phyloP scores from a whole-genome alignment of 1,140 invertebrate genomes.

The Drosophila navojoa region DNA sequence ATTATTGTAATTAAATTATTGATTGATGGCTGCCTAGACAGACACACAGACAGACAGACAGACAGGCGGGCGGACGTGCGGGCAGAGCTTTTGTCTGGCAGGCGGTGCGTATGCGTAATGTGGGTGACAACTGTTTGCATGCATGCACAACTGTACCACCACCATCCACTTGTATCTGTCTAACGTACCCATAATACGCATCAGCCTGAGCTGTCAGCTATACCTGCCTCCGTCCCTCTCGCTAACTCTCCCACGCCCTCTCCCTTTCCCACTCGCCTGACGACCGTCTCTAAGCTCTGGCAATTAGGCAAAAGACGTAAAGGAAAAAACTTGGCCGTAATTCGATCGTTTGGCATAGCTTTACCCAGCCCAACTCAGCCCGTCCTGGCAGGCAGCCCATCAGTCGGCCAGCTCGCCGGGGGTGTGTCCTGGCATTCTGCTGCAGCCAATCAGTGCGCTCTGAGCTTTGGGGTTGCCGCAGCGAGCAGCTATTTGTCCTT shows the following conservation, averaged over 20 bases:
- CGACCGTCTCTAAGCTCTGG: constrained; percentile 12
- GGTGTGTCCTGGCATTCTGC: constrained; percentile 51
- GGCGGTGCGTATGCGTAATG: constrained; percentile 41
- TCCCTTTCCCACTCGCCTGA: not conserved
- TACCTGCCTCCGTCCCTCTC: not conserved
- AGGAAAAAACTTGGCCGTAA: constrained; percentile 69
- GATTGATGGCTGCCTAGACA: constrained; percentile 48
- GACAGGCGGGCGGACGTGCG: not conserved
- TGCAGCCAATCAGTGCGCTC: constrained; percentile 44
- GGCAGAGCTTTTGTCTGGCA: not conserved
- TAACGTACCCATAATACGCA: constrained; percentile 34
- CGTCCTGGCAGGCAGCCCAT: constrained; percentile 1
- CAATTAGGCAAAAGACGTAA: constrained; percentile 43
- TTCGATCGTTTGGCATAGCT: constrained; percentile 69
- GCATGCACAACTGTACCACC: constrained; percentile 62
- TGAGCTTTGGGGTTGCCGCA: constrained; percentile 28
- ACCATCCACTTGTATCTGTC: constrained; percentile 14
- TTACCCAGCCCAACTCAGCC: constrained; percentile 43
- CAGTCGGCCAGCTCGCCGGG: not conserved
- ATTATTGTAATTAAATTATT: constrained; percentile 84
- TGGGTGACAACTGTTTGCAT: not conserved
- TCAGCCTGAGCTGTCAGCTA: constrained; percentile 11
- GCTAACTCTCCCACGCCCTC: not conserved
- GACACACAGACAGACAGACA: not conserved
- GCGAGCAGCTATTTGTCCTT: constrained; percentile 44